A percentile compares a stretch with the other conserved stretches of the same genome.
These are phyloP conservation scores for Lathronympha strigana DNA, from an alignment of 2,888 invertebrate genomes.

Conservation along the genomic window DNA sequence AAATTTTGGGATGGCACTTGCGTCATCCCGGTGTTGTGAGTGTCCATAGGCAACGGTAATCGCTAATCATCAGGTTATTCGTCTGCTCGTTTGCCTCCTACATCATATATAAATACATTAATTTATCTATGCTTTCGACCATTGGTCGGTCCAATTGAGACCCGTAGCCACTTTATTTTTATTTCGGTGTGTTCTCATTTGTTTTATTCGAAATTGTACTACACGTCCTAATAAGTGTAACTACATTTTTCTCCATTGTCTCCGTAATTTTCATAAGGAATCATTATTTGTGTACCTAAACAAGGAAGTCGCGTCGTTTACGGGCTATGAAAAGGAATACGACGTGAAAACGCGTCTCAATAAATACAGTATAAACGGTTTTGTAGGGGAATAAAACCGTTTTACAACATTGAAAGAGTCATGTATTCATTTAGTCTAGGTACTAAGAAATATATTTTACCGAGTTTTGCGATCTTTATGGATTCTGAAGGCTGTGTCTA, in stretches of 20 bases:
- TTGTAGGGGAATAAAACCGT: conserved; percentile 1
- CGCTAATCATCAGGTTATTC: no score
- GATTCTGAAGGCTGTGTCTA: not conserved
- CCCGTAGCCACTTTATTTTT: no score
- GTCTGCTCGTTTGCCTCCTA: no score
- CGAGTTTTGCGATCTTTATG: not conserved
- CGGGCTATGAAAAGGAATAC: conserved; percentile 4
- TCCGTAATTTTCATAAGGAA: not conserved
- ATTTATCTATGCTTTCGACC: no score
- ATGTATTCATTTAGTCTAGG: not conserved
- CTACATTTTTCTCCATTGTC: no score
- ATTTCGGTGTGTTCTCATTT: not conserved
- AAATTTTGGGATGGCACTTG: no score
- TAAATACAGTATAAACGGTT: conserved; percentile 1
- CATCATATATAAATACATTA: no score
- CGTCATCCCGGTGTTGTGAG: no score
- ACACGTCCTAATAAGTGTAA: no score
- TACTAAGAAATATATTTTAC: not conserved
- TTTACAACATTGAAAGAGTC: not conserved
- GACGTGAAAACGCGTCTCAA: conserved; percentile 6
- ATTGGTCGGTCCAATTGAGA: no score
- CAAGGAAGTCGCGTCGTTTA: conserved; percentile 1
- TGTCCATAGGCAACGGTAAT: no score
- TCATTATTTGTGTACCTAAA: not conserved
- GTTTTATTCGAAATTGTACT: no score